Evolutionary conservation across 2,797 vertebrate species (phyloP), one percentile per base, ranked within the genome.

Genomic region (Lutjanus argentimaculatus): DNA sequence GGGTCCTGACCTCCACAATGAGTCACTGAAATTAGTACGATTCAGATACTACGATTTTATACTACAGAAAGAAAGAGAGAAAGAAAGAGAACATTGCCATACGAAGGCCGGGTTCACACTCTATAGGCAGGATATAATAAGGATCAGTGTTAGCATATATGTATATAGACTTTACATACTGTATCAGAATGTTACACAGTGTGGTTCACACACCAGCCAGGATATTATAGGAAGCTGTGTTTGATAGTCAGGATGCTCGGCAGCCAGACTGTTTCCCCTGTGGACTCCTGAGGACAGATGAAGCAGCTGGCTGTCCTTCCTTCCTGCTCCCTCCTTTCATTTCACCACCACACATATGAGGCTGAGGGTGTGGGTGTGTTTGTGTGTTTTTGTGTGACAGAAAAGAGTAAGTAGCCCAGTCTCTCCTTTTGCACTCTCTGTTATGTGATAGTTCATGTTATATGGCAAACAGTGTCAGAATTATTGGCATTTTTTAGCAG

Each of bases 241-340:
- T 90, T 86, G 91, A 89, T 85, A 90, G 90, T 89, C 89, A 90
- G 91, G 91, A 92, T 92, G 91, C 88, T 93, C 75, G 10, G 84
- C 88, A 92, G 92, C 87, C 90, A 89, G 86, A 80, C 89, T 82
- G 88, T 90, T 92, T 90, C 88, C 92, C 89, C 90, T 80, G 89
- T 88, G 90, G 91, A 91, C 91, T 92, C 86, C 91, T 72, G 88
- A 92, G 92, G 93, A 93, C 92, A 91, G 87, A 91, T 87, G 89
- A 90, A 93, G 90, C 92, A 93, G 92, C 93, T 92, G 92, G 83
- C 87, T 90, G 90, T 91, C 92, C 90, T 91, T 92, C 92, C 92
- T 94, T 93, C 93, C 92, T 90, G 89, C 85, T 90, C 85, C 72
- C 85, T 89, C 69, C 90, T 94, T 92, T 91, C 89, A 91, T 94